Evolutionary conservation across 2,888 invertebrate genomes (phyloP), one percentile per base, ranked within the genome.

Genomic region (Athrips mouffetella): DNA sequence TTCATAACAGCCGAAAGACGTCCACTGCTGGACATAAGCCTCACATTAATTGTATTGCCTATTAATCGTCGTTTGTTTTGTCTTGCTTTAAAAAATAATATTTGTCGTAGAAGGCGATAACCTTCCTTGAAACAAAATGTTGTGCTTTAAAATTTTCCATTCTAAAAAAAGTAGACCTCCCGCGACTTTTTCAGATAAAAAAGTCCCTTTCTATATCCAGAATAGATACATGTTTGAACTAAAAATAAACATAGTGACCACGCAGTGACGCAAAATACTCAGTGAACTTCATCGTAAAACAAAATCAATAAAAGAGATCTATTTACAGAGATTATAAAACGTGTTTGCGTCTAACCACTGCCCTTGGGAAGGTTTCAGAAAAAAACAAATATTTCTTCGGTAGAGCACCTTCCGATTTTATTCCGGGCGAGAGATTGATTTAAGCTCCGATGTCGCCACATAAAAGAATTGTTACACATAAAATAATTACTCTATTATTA

Each of bases 321-420:
- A 82, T 81, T 78, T 74, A 54, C 64, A 67, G 76, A 64, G 62
- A 76, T 62, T 73, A 74, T 81, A 76, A 82, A 82, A 79, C 47
- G 62, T 75, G 76, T 78, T 78, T 77, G 72, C 70, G 76, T 73
- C 71, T 71, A 66, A 67, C 67, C 68, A 67, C 58, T 63, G 79
- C 70, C 83, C 84, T 84, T 84, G 84, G 62, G 65, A 72, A 76
- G 77, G 74, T 72, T 73, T 11, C 21, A 21, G 18, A 5, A 20
- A 3, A 10, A 7, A 16, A 21, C n/a, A n/a, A n/a, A n/a, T n/a
- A 20, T 11, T 11, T 33, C 16, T 33, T 33, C n/a, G 16, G 10
- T 20, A 37, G 18, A 8, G 33, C 2, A n/a, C n/a, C n/a, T n/a
- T n/a, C n/a, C n/a, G n/a, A n/a, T n/a, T n/a, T n/a, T n/a, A n/a